phyloP scores from a whole-genome alignment of 2,113 vertebrate species.

The Isurus oxyrinchus region DNA sequence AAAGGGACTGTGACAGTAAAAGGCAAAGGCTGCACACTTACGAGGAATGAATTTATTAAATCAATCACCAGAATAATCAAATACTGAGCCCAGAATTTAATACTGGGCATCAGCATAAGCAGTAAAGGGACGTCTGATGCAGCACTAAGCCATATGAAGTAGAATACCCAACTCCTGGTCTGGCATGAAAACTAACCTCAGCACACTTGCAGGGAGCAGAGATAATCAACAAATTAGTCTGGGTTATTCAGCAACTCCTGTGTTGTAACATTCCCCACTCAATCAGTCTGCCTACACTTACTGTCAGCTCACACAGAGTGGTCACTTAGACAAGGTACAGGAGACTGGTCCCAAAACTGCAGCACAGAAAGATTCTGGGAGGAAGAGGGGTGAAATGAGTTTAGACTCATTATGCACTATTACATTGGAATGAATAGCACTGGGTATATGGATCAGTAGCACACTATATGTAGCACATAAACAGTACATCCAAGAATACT shows the following conservation, averaged over 20 bases:
- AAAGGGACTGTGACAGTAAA: neutral
- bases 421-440: neutral
- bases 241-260: neutral
- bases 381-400: neutral
- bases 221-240: too few species aligned
- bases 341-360: neutral
- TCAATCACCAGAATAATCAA: neutral
- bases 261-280: neutral
- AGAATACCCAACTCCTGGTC: neutral
- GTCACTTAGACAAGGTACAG: neutral
- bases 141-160: neutral
- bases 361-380: neutral
- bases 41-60: neutral
- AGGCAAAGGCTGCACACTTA: neutral
- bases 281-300: neutral
- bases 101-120: neutral
- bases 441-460: neutral
- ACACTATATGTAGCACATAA: neutral
- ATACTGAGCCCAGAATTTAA: neutral
- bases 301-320: neutral
- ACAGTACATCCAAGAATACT: neutral
- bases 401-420: neutral
- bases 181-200: neutral
- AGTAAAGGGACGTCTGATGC: neutral
- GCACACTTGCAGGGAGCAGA: neutral